phyloP scores from a whole-genome alignment of 2,888 invertebrate genomes.

The Drosophila antonietae region DNA sequence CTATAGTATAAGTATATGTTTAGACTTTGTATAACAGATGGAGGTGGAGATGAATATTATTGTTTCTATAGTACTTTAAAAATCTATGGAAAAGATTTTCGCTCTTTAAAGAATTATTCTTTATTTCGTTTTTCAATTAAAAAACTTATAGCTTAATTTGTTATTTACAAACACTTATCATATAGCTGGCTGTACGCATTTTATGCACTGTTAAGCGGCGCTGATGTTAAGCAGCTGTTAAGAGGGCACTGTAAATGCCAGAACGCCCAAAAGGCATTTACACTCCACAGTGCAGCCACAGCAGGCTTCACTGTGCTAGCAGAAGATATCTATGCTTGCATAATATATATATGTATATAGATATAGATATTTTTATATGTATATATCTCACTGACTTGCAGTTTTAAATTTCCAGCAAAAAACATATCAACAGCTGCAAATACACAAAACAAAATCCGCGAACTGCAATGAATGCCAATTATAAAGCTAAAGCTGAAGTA shows the following conservation, averaged over 20 bases:
- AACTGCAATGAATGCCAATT: slow-evolving; percentile 14
- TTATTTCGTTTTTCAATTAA: background rate
- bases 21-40: background rate
- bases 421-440: slow-evolving; percentile 8
- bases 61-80: background rate
- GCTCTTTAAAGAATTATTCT: background rate
- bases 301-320: background rate
- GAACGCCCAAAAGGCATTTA: too few relatives aligned
- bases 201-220: background rate
- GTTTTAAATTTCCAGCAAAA: background rate
- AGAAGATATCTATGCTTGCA: background rate
- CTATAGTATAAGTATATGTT: background rate
- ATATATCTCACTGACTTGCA: background rate
- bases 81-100: too few relatives aligned
- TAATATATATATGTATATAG: background rate
- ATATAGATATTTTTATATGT: background rate
- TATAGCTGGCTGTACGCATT: slow-evolving; percentile 1
- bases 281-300: background rate
- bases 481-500: background rate
- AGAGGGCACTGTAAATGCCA: background rate
- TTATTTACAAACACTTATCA: slow-evolving; percentile 5
- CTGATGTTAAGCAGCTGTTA: background rate
- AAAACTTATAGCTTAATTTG: background rate
- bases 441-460: background rate
- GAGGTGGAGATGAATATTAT: too few relatives aligned